Evolutionary conservation across 1,140 invertebrate genomes (phyloP).

Genomic region (Hypothenemus hampei): DNA sequence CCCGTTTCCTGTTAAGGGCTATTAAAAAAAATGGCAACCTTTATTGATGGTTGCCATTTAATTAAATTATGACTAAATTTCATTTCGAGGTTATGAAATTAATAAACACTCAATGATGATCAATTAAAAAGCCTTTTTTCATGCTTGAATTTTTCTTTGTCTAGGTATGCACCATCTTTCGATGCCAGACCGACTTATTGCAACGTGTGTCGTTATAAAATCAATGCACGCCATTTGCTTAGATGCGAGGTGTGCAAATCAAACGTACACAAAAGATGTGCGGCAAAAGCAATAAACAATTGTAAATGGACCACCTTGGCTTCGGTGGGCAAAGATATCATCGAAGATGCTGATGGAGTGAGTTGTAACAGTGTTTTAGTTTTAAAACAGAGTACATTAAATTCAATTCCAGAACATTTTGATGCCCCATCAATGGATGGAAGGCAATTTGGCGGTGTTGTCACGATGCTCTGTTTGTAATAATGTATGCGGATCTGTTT

Average conservation of each 20-base stretch:
- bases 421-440: conserved; percentile 98
- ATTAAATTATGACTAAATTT: no score
- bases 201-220: conserved; percentile 90
- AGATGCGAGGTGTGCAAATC: conserved; percentile 97
- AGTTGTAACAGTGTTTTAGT: conserved; percentile 40
- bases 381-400: no score
- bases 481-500: conserved; percentile 92
- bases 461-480: conserved; percentile 93
- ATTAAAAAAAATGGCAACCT: no score
- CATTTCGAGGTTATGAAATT: no score
- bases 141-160: conserved; percentile 8
- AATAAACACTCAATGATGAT: no score
- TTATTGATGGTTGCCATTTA: no score
- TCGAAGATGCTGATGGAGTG: conserved; percentile 89
- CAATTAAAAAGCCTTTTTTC: no score
- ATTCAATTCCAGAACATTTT: conserved; percentile 71
- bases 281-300: conserved; percentile 83
- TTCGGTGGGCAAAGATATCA: conserved; percentile 87
- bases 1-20: no score
- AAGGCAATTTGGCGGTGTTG: conserved; percentile 92
- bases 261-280: conserved; percentile 93
- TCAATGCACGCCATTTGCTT: conserved; percentile 86
- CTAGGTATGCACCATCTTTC: conserved; percentile 73
- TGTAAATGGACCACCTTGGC: conserved; percentile 97
- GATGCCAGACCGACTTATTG: conserved; percentile 94